These are phyloP conservation scores for Cyanistes caeruleus DNA, from an alignment of 2,113 vertebrate species.

Conservation along the genomic window DNA sequence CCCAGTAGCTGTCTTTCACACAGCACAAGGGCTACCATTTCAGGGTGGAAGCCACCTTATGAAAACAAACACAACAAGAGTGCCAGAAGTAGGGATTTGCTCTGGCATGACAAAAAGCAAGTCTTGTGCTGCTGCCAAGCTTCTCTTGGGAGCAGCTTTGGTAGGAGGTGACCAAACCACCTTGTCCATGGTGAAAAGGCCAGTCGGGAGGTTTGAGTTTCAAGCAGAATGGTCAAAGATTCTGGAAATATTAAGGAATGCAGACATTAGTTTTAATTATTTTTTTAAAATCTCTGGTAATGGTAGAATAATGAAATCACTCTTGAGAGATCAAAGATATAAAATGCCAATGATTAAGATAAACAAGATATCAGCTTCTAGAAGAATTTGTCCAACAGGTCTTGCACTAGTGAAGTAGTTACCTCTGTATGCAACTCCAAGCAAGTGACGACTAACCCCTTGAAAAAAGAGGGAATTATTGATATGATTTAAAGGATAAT, in stretches of 20 bases:
- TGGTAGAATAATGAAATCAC: not conserved
- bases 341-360: not conserved
- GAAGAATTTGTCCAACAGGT: not conserved
- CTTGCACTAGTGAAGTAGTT: not conserved
- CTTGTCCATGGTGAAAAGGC: not conserved
- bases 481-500: not conserved
- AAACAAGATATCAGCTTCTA: not conserved
- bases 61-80: not conserved
- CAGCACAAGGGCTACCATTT: not conserved
- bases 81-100: not conserved
- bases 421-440: not conserved
- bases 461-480: not conserved
- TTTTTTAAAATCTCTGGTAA: not conserved
- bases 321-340: not conserved
- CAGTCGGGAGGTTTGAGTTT: accelerated
- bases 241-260: not conserved
- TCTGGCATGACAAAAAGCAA: not conserved
- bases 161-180: not conserved
- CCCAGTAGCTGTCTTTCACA: not conserved
- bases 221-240: not conserved
- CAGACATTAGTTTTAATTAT: not conserved
- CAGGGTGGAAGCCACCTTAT: not conserved
- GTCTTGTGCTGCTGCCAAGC: not conserved
- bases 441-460: not conserved
- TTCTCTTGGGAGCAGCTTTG: not conserved